Conservation (phyloP, 2,797 vertebrate species). For the Cyclopterus lumpus region DNA sequence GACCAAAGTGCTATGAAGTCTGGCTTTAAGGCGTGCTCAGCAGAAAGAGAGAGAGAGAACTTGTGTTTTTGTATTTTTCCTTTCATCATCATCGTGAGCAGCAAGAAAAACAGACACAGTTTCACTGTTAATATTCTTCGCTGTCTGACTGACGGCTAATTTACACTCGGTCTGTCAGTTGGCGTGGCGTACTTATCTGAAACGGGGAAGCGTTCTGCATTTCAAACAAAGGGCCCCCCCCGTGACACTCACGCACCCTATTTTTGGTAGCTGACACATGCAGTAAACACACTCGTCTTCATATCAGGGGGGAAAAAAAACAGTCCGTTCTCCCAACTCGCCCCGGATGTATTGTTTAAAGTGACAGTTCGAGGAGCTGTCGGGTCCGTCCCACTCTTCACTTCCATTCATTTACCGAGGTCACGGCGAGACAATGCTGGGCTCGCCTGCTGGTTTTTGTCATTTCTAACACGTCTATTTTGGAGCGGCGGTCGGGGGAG, state of each 20-base stretch:
- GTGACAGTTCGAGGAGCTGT: constrained; percentile 64
- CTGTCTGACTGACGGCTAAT: constrained; percentile 9
- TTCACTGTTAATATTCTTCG: constrained; percentile 1
- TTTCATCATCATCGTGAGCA: constrained; percentile 25
- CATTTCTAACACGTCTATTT: constrained; percentile 74
- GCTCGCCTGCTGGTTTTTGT: constrained; percentile 71
- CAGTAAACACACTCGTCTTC: constrained; percentile 9
- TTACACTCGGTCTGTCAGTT: constrained; percentile 8
- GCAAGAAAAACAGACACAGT: neutral
- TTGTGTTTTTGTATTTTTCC: constrained; percentile 29
- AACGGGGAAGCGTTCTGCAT: constrained; percentile 12
- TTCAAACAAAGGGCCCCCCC: constrained; percentile 26
- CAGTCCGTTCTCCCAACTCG: constrained; percentile 18
- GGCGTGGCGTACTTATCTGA: constrained; percentile 24
- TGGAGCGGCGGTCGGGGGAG: constrained; percentile 20
- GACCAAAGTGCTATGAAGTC: constrained; percentile 47
- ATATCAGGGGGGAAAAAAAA: constrained; percentile 21
- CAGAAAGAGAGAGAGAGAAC: constrained; percentile 5
- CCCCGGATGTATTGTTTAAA: constrained; percentile 53
- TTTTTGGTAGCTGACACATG: constrained; percentile 37
- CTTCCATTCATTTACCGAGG: constrained; percentile 63
- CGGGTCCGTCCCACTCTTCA: constrained; percentile 55
- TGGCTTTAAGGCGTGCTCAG: constrained; percentile 44
- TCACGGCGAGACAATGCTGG: constrained; percentile 60
- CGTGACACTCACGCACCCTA: constrained; percentile 1